Conservation (phyloP, 2,888 invertebrate genomes). For the Trachelus troglodyta region DNA sequence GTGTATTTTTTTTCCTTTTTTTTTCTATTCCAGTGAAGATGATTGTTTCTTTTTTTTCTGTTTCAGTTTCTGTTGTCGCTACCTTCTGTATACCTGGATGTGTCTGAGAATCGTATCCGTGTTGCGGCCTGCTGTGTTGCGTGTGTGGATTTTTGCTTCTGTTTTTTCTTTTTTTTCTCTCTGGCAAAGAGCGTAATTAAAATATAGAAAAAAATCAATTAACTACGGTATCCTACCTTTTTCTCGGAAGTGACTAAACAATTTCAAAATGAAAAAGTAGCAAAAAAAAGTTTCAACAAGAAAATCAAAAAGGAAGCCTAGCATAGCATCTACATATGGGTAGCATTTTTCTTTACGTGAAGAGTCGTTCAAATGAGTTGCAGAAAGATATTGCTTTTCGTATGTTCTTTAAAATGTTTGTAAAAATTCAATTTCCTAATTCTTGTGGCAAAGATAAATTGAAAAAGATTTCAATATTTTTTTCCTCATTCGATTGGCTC, state of each 20-base stretch:
- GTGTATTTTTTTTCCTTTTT: background rate
- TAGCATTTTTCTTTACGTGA: background rate
- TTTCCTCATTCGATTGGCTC: background rate
- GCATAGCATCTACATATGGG: background rate
- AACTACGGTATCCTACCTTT: constrained; percentile 18
- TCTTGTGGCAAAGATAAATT: background rate
- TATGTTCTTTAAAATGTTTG: background rate
- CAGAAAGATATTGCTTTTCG: no score
- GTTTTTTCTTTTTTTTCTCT: background rate
- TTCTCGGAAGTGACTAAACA: constrained; percentile 22
- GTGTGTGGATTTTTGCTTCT: background rate
- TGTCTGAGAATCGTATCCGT: background rate
- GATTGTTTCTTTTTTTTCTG: background rate
- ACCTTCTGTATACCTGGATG: background rate
- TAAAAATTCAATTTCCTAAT: no score
- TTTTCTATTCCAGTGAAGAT: no score
- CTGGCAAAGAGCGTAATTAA: background rate
- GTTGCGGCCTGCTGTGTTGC: background rate
- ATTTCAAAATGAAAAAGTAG: constrained; percentile 13
- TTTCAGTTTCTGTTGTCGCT: background rate
- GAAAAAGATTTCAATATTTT: background rate
- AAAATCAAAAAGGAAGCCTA: background rate
- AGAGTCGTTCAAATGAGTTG: background rate
- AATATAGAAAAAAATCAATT: background rate
- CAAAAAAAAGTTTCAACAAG: constrained; percentile 12